A percentile compares a stretch with the other conserved stretches of the same genome.
Conservation (phyloP, 2,888 invertebrate species). For the Synanthedon andrenaeformis region DNA sequence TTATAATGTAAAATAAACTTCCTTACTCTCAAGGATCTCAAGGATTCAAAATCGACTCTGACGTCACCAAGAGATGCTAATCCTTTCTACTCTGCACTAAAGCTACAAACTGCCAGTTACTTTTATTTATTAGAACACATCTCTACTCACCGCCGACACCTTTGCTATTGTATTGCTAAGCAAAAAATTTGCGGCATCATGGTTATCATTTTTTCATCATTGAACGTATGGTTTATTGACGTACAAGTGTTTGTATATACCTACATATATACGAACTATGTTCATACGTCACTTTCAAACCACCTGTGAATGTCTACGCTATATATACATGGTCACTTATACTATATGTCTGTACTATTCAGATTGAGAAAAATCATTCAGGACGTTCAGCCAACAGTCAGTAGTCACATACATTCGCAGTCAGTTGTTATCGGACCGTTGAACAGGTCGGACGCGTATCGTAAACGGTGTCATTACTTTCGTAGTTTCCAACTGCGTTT, state of each 20-base stretch:
- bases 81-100: too few relatives aligned
- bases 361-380: slow-evolving; percentile 26
- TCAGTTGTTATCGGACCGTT: slow-evolving; percentile 43
- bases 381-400: neutral
- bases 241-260: neutral
- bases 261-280: neutral
- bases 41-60: too few relatives aligned
- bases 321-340: slow-evolving; percentile 4
- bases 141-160: too few relatives aligned
- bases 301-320: slow-evolving; percentile 20
- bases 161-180: neutral
- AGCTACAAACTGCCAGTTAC: too few relatives aligned
- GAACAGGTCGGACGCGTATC: slow-evolving; percentile 29
- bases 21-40: too few relatives aligned
- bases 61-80: too few relatives aligned
- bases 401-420: slow-evolving; percentile 6
- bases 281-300: slow-evolving; percentile 31
- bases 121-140: too few relatives aligned
- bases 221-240: neutral
- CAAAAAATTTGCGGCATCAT: neutral
- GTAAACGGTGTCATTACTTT: slow-evolving; percentile 8
- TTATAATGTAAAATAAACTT: too few relatives aligned
- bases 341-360: too few relatives aligned
- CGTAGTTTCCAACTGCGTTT: slow-evolving; percentile 17
- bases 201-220: neutral